Conservation (phyloP, 1,140 invertebrate species). For the Epicauta chinensis region DNA sequence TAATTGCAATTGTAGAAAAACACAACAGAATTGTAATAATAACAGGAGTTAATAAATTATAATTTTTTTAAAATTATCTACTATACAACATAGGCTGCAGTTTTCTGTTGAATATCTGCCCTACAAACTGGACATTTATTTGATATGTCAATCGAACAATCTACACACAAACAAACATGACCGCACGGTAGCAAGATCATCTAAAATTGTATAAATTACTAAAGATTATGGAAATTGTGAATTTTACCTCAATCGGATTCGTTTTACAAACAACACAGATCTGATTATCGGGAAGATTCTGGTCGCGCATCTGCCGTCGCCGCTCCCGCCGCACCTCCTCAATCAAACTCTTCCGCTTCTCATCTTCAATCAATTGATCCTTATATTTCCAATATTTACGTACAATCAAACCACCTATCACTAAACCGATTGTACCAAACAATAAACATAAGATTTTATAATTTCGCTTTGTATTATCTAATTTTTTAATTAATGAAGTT, state of each 20-base stretch:
- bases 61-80: neutral
- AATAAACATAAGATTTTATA: constrained; percentile 59
- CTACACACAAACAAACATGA: constrained; percentile 77
- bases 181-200: constrained; percentile 76
- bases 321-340: constrained; percentile 57
- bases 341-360: constrained; percentile 52
- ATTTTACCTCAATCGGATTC: constrained; percentile 62
- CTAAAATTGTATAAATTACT: constrained; percentile 43
- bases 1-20: constrained; percentile 8
- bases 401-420: constrained; percentile 56
- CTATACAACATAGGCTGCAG: constrained; percentile 64
- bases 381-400: constrained; percentile 55
- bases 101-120: constrained; percentile 54
- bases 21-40: constrained; percentile 3
- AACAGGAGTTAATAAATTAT: constrained; percentile 10
- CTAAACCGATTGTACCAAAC: constrained; percentile 59
- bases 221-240: neutral
- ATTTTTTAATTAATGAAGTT: constrained; percentile 47
- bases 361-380: constrained; percentile 49
- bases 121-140: constrained; percentile 68
- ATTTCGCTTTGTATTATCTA: constrained; percentile 58
- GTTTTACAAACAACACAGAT: constrained; percentile 69
- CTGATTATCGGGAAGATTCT: constrained; percentile 57
- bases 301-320: constrained; percentile 54
- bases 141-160: constrained; percentile 65